Percentiles rank a stretch among this genome's conserved stretches.
phyloP scores from a whole-genome alignment of 2,113 vertebrate species.

The Alligator mississippiensis region DNA sequence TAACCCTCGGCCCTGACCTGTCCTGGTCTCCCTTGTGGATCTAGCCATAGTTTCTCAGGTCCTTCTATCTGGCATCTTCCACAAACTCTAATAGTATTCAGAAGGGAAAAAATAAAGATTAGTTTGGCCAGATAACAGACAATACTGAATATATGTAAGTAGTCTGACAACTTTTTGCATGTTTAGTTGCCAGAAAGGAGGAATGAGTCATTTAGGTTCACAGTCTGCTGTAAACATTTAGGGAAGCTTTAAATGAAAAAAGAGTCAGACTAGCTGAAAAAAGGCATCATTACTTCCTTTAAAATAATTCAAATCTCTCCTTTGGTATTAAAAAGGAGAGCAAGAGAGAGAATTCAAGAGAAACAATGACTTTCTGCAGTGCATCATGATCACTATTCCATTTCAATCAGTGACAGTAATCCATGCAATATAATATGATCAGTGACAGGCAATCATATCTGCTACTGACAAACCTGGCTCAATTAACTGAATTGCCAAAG shows the following conservation, averaged over 20 bases:
- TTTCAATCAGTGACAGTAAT: not conserved
- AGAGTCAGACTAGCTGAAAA: not conserved
- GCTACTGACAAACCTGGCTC: conserved; percentile 5
- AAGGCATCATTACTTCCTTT: not conserved
- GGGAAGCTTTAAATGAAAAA: conserved; percentile 58
- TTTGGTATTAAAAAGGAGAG: not conserved
- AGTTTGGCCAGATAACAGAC: conserved; percentile 50
- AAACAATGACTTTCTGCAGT: not conserved
- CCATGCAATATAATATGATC: not conserved
- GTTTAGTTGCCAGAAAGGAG: conserved; percentile 28
- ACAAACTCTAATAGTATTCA: conserved; percentile 41
- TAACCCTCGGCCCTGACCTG: too few species aligned
- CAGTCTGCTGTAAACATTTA: conserved; percentile 29
- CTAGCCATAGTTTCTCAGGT: not conserved
- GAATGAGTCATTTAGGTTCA: conserved; percentile 30
- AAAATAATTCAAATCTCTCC: conserved; percentile 37
- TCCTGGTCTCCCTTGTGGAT: too few species aligned
- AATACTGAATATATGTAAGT: conserved; percentile 54
- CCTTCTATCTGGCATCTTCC: conserved; percentile 24
- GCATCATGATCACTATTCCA: not conserved
- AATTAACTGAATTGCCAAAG: not conserved
- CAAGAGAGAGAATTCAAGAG: not conserved
- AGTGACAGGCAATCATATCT: not conserved
- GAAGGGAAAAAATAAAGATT: conserved; percentile 24
- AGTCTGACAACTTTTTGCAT: conserved; percentile 25